Evolutionary conservation across 1,140 invertebrate species (phyloP), one percentile per base, ranked within the genome.

Genomic region (Drosophila elegans): DNA sequence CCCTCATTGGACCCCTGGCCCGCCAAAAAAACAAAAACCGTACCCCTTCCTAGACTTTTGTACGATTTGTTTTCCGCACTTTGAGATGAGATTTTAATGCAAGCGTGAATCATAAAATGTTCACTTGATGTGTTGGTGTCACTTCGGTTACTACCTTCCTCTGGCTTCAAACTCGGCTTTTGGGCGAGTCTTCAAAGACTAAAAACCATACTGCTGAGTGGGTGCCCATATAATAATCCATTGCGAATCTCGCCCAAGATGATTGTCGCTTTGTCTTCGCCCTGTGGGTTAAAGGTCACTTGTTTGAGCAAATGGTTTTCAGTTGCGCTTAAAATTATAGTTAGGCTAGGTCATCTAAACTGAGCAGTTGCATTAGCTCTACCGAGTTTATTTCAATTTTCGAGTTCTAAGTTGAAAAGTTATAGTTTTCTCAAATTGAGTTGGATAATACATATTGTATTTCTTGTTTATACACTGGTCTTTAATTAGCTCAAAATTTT

Each of bases 91-190:
- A 48, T 67, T 89, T 83, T 83, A 89, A 86, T 79, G 83, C 83
- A 89, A 83, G 76, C 83, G 83, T 88, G 83, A 83, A 88, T 88
- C 83, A 88, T 88, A 88, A 88, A 89, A 89, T 72, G 62, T 34
- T 71, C 34, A 78, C 54, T 83, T 82, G 51, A 73, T 82, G 82
- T 78, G 64, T 72, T 71, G 60, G 61, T 78, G 82, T 78, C 74
- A 74, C 51, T 62, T 53, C 53, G 63, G 48, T 63, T 55, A 51
- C 55, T 67, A 45, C 36, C 66, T 48, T 29, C 41, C 27, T 46
- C 11, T 9, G 32, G 11, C 11, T 9, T 13, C 2, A 27, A 54
- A 32, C 56, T 53, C 42, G 38, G 42, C 56, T 27, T 32, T 41
- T 36, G 64, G 64, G 45, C 59, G 36, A 51, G 44, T 69, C 55